Percentiles rank a stretch among this genome's conserved stretches.
Evolutionary conservation across 1,140 invertebrate species (phyloP).

Genomic region (Triops cancriformis): DNA sequence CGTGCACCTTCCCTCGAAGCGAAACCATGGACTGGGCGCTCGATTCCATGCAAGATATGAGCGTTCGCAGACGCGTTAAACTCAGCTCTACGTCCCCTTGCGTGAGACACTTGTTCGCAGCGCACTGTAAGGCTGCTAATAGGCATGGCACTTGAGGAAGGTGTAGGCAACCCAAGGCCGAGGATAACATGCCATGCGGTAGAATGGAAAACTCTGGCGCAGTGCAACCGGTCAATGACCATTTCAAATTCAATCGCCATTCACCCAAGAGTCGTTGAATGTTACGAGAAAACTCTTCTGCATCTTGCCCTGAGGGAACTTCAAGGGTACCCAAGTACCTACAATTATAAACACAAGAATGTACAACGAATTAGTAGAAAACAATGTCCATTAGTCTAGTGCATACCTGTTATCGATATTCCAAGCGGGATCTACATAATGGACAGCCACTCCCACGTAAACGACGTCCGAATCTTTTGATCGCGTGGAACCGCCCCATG

Average conservation of each 20-base stretch:
- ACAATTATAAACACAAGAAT: not conserved
- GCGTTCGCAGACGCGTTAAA: not conserved
- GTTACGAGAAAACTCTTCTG: conserved; percentile 21
- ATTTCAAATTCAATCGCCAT: conserved; percentile 20
- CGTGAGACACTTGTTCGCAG: conserved; percentile 23
- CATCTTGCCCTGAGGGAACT: conserved; percentile 20
- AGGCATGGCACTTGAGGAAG: conserved; percentile 27
- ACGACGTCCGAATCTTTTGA: conserved; percentile 16
- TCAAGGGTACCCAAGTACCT: conserved; percentile 26
- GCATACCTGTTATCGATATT: conserved; percentile 20
- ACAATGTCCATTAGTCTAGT: not conserved
- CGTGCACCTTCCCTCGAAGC: not conserved
- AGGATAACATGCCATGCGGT: not conserved
- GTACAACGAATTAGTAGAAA: not conserved
- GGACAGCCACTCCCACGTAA: conserved; percentile 25
- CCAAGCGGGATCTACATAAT: conserved; percentile 25
- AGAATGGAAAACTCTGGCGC: conserved; percentile 21
- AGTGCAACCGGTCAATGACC: conserved; percentile 26
- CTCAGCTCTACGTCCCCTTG: not conserved
- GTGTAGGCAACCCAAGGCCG: conserved; percentile 21
- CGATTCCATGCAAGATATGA: not conserved
- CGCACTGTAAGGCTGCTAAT: conserved; percentile 26
- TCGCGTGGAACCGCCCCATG: not conserved
- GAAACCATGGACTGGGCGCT: not conserved
- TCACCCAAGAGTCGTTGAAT: conserved; percentile 22